Percentiles rank a stretch among this genome's conserved stretches.
Evolutionary conservation across 1,140 invertebrate genomes (phyloP).

Genomic region (Caenorhabditis remanei): DNA sequence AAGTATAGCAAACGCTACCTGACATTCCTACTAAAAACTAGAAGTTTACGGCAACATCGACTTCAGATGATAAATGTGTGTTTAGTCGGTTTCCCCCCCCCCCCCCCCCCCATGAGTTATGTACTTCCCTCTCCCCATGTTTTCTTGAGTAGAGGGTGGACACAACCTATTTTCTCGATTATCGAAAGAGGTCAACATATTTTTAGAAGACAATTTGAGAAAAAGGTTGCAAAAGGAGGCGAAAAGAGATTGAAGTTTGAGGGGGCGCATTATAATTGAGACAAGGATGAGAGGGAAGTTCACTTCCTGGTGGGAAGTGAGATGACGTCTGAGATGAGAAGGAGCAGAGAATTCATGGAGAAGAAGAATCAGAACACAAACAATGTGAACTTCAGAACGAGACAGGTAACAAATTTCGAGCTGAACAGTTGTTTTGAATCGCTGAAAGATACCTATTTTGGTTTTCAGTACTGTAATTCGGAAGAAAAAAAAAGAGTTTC

Average conservation of each 20-base stretch:
- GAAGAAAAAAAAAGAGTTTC: no score
- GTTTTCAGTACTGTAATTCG: background rate
- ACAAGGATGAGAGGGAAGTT: constrained; percentile 39
- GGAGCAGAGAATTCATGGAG: background rate
- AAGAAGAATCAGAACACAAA: background rate
- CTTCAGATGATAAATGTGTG: constrained; percentile 15
- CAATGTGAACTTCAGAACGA: no score
- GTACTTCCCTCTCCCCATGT: background rate
- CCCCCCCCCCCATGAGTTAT: background rate
- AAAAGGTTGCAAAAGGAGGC: background rate
- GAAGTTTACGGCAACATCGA: constrained; percentile 16
- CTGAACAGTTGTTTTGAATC: no score
- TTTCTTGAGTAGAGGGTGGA: background rate
- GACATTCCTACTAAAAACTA: background rate
- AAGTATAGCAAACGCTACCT: background rate
- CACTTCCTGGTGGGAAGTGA: background rate
- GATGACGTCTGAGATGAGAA: background rate
- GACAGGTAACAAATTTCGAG: no score
- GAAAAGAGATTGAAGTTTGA: constrained; percentile 9
- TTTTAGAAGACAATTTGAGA: background rate
- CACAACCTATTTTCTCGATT: no score
- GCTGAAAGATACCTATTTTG: no score
- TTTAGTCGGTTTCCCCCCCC: background rate
- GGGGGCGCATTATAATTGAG: constrained; percentile 43
- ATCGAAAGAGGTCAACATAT: background rate